Conservation (phyloP, 2,888 invertebrate species). For the Acleris emargana region DNA sequence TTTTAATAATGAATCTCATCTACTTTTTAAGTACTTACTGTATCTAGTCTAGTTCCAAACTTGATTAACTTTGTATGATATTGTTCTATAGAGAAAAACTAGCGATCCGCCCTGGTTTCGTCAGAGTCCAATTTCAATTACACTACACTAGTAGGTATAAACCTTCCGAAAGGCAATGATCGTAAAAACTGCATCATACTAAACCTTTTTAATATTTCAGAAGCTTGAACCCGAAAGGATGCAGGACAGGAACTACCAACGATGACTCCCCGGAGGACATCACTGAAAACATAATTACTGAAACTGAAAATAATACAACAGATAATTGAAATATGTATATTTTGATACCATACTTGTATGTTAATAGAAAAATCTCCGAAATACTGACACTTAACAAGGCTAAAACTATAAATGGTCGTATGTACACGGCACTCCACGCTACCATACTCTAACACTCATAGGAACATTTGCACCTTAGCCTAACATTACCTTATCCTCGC, state of each 20-base stretch:
- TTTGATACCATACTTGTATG: constrained; percentile 63
- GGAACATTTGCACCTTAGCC: constrained; percentile 82
- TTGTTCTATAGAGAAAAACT: too few species aligned
- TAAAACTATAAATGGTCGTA: constrained; percentile 68
- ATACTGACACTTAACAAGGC: constrained; percentile 69
- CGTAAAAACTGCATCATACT: too few species aligned
- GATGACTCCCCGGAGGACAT: constrained; percentile 15
- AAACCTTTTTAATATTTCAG: not conserved
- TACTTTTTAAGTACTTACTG: too few species aligned
- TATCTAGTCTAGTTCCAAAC: too few species aligned
- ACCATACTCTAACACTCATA: constrained; percentile 71
- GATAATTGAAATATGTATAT: constrained; percentile 57
- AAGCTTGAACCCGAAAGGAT: not conserved
- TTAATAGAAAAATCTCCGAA: constrained; percentile 77
- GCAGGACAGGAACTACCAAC: not conserved
- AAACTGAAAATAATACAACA: constrained; percentile 17
- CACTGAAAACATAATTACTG: constrained; percentile 1
- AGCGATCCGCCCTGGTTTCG: too few species aligned
- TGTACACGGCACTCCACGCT: constrained; percentile 56
- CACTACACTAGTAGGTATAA: too few species aligned
- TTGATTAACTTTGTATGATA: too few species aligned
- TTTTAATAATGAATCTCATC: too few species aligned
- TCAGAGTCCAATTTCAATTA: too few species aligned
- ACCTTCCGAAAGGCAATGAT: too few species aligned
- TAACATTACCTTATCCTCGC: constrained; percentile 31